Evolutionary conservation across 2,113 vertebrate species (phyloP), one percentile per base, ranked within the genome.

Genomic region (Vanacampus margaritifer): DNA sequence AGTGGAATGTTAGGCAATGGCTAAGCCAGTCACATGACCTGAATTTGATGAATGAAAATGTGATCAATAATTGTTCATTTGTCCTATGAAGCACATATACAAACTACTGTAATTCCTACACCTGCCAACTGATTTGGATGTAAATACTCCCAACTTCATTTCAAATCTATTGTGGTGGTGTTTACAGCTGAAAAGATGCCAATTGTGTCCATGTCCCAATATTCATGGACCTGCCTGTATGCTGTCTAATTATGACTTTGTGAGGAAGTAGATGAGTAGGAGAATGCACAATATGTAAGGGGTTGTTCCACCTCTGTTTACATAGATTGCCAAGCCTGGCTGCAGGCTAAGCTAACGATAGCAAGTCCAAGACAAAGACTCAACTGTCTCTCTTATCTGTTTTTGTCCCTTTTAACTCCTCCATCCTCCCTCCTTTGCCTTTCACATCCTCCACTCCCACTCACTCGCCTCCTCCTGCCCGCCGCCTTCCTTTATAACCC

Each of bases 301-400:
- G 41, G 12, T 84, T 67, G 14, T 70, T 71, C 64, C 74, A 65
- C 74, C 72, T 70, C 45, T 73, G 74, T 84, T 78, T 84, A 78
- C 66, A 80, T 72, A 81, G 73, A 65, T 76, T 75, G 57, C 35
- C 45, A 74, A 65, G 73, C 69, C 51, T 35, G 35, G 58, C 67
- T 59, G 16, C 24, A 65, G 54, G 76, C 46, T 65, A 13, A 69
- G 57, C 51, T 64, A 82, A 84, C 39, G 41, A 69, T 60, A 71
- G 73, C 50, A 43, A 69, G 41, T 36, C 41, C 59, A 23, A 75
- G 84, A 88, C 84, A 88, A 88, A 77, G 71, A 56, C 63, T 78
- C 61, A 56, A 32, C 65, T 87, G 83, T 90, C 69, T 68, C 2
- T 60, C 69, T 72, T 86, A 79, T 81, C 79, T 84, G 63, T 79